phyloP scores from a whole-genome alignment of 2,113 vertebrate species.

The Sardina pilchardus region DNA sequence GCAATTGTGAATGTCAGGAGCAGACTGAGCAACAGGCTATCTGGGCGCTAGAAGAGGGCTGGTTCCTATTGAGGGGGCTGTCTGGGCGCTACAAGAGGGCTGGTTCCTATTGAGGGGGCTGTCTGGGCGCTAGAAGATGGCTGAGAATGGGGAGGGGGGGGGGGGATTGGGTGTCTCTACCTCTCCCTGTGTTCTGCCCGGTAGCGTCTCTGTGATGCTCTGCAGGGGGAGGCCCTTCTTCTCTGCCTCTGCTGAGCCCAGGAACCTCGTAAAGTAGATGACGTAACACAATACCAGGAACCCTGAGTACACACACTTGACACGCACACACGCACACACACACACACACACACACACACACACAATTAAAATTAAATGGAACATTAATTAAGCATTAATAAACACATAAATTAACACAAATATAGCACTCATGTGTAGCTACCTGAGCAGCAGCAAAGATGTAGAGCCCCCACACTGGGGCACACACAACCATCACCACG shows the following conservation, averaged over 20 bases:
- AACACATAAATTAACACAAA: neutral
- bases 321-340: conserved; percentile 31
- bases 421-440: conserved; percentile 10
- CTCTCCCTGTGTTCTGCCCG: conserved; percentile 68
- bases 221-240: conserved; percentile 81
- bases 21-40: too few species aligned
- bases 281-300: conserved; percentile 82
- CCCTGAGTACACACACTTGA: conserved; percentile 81
- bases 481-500: conserved; percentile 78
- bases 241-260: conserved; percentile 79
- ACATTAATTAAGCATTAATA: neutral
- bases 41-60: too few species aligned
- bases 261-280: conserved; percentile 80
- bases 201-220: conserved; percentile 77
- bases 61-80: too few species aligned
- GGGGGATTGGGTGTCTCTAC: conserved; percentile 57
- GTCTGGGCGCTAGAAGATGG: too few species aligned
- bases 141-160: too few species aligned
- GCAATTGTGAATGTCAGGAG: too few species aligned
- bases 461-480: conserved; percentile 84
- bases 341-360: neutral
- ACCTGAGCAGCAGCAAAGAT: conserved; percentile 90
- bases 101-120: too few species aligned
- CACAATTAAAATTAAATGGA: neutral
- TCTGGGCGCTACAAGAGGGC: too few species aligned